Percentiles rank a stretch among this genome's conserved stretches.
phyloP scores from a whole-genome alignment of 1,140 invertebrate genomes.

The Drosophila bifasciata region DNA sequence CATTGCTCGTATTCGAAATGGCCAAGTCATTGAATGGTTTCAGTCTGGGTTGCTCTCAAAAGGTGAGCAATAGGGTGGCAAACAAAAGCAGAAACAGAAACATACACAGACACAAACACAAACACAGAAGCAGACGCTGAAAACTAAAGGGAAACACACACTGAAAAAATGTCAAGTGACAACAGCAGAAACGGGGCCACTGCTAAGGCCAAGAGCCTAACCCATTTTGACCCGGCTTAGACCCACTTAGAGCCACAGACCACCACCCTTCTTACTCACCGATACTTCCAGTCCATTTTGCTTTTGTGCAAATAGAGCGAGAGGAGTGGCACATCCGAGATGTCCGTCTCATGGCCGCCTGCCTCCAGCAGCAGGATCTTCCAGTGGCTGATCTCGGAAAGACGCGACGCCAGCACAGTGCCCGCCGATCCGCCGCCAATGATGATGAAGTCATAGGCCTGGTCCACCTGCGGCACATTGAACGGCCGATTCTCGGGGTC shows the following conservation, averaged over 20 bases:
- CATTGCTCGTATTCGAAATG: slow-evolving; percentile 9
- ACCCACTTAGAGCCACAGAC: no score
- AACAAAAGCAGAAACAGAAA: slow-evolving; percentile 2
- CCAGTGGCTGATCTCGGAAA: slow-evolving; percentile 91
- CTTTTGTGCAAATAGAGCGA: slow-evolving; percentile 95
- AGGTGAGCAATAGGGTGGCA: slow-evolving; percentile 5
- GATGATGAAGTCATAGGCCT: slow-evolving; percentile 92
- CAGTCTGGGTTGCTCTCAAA: not conserved
- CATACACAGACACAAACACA: no score
- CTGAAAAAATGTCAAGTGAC: not conserved
- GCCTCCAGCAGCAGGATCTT: slow-evolving; percentile 94
- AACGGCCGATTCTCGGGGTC: slow-evolving; percentile 93
- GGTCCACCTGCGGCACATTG: slow-evolving; percentile 86
- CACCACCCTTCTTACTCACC: no score
- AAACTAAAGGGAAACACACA: no score
- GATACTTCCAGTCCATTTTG: slow-evolving; percentile 96
- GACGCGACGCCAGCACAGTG: slow-evolving; percentile 92
- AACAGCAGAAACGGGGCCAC: slow-evolving; percentile 40
- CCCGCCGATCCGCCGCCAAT: slow-evolving; percentile 95
- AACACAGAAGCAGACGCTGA: no score
- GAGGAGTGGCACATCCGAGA: slow-evolving; percentile 92
- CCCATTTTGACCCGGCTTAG: not conserved
- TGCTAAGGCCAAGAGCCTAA: slow-evolving; percentile 41
- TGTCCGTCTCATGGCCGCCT: slow-evolving; percentile 93
- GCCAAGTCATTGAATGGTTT: slow-evolving; percentile 20